Base-by-base conservation (phyloP, 2,797 vertebrate genomes). In the Pangasius mekongensis region DNA sequence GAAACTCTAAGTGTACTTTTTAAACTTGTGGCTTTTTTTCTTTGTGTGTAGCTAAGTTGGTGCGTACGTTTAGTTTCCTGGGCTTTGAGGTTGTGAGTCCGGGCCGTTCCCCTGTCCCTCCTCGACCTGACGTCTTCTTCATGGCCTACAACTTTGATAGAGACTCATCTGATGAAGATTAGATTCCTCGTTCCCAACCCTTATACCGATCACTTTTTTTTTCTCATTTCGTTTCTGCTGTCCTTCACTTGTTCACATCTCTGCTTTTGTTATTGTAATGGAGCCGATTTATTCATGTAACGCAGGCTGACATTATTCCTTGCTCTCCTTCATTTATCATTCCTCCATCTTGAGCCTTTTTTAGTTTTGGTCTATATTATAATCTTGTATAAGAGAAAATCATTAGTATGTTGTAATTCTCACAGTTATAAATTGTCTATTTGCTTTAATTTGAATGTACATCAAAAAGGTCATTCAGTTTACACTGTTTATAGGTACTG, bases 41-140 rank as follows among this genome's bases (percentile, higher is more conserved):
- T 56, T 10, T n/a, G 9, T 77, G 77, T 90, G 0, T 91, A 97
- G 97, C 96, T 91, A 96, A 96, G 93, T 94, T 97, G 91, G 94
- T 97, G 92, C 96, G 97, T 89, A 96, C 96, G 36, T 97, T 97
- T 95, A 96, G 96, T 94, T 97, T 96, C 91, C 95, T 97, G 94
- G 97, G 97, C 96, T 97, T 97, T 95, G 96, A 97, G 96, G 96
- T 97, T 93, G 96, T 97, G 96, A 96, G 96, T 96, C 96, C 97
- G 90, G 96, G 97, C 95, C 96, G 97, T 90, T 93, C 96, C 94
- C 95, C 96, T 87, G 95, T 96, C 94, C 96, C 97, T 24, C 94
- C 96, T 91, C 95, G 96, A 94, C 96, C 96, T 30, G 96, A 97
- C n/a, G 95, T 96, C 88, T 95, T 97, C 94, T 97, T 97, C 94